A percentile compares a stretch with the other conserved stretches of the same genome.
phyloP scores from a whole-genome alignment of 2,888 invertebrate genomes.

The Stenchaetothrips biformis region DNA sequence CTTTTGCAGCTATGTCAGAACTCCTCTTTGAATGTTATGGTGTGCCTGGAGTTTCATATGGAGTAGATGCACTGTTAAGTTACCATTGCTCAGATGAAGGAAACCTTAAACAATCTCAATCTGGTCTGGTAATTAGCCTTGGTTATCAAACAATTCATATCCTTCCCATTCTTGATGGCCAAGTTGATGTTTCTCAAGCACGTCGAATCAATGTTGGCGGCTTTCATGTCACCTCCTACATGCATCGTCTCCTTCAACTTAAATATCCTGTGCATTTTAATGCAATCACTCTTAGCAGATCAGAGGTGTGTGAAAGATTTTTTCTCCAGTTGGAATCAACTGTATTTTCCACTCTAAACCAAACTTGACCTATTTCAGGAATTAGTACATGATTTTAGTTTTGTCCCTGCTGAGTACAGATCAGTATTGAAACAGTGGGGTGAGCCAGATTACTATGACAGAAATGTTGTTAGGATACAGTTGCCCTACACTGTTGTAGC shows the following conservation, averaged over 20 bases:
- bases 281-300: constrained; percentile 77
- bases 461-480: constrained; percentile 78
- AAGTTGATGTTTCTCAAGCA: constrained; percentile 62
- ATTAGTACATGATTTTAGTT: constrained; percentile 73
- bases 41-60: constrained; percentile 79
- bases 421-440: constrained; percentile 77
- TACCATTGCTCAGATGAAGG: constrained; percentile 56
- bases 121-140: constrained; percentile 73
- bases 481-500: constrained; percentile 68
- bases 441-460: constrained; percentile 73
- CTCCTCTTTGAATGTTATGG: constrained; percentile 88
- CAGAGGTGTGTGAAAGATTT: constrained; percentile 55
- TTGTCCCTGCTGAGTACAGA: constrained; percentile 71
- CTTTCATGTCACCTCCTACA: constrained; percentile 74
- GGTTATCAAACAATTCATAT: constrained; percentile 87
- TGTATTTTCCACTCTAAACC: not conserved
- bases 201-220: constrained; percentile 85
- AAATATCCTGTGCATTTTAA: constrained; percentile 90
- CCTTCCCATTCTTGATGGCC: constrained; percentile 71
- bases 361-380: constrained; percentile 50
- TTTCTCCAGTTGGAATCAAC: constrained; percentile 24
- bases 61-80: constrained; percentile 78
- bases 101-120: constrained; percentile 48
- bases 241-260: constrained; percentile 82
- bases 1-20: constrained; percentile 82